These are phyloP conservation scores for Syngnathus floridae DNA, from an alignment of 2,113 vertebrate species.

Conservation along the genomic window DNA sequence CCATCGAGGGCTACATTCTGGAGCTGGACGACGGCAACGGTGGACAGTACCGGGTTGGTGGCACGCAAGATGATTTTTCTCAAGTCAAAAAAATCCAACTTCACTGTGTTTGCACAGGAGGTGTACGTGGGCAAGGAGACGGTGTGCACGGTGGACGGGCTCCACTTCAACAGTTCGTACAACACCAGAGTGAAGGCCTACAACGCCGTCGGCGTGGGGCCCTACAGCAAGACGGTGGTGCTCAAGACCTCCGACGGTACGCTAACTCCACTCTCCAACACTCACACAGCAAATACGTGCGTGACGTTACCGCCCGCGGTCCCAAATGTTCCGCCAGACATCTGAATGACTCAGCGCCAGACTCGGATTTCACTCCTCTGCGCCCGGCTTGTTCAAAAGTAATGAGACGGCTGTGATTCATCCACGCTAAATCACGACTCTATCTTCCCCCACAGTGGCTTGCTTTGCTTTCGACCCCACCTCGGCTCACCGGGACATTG, in stretches of 20 bases:
- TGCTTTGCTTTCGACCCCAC: constrained; percentile 95
- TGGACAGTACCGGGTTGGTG: constrained; percentile 88
- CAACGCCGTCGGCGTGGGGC: constrained; percentile 83
- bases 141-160: constrained; percentile 92
- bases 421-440: neutral
- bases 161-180: constrained; percentile 97
- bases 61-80: neutral
- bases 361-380: neutral
- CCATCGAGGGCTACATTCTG: constrained; percentile 90
- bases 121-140: constrained; percentile 98
- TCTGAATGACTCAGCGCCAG: neutral
- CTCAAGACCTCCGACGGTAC: constrained; percentile 89
- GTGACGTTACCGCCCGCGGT: neutral
- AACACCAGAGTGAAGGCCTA: constrained; percentile 96
- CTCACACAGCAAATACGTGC: neutral
- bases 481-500: constrained; percentile 91
- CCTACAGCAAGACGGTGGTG: constrained; percentile 95
- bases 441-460: constrained; percentile 75
- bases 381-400: neutral
- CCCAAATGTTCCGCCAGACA: constrained; percentile 1
- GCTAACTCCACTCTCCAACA: neutral
- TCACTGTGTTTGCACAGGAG: constrained; percentile 68
- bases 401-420: neutral
- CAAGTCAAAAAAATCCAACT: neutral
- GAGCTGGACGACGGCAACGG: constrained; percentile 95